phyloP scores from a whole-genome alignment of 2,113 vertebrate genomes.

The human (Homo sapiens) region DNA sequence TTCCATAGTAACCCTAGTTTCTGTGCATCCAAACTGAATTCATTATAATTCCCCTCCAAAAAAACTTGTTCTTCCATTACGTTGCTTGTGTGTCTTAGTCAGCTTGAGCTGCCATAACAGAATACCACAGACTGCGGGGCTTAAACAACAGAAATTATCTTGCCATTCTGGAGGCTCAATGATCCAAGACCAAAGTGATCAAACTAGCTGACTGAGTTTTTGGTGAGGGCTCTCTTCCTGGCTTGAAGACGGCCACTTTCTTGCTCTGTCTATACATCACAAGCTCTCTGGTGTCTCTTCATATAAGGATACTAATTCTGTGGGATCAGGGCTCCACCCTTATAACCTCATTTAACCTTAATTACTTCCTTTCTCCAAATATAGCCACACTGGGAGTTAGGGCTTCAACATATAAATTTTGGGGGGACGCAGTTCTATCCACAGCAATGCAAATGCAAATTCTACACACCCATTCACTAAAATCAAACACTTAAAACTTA shows the following conservation, averaged over 20 bases:
- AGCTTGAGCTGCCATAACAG: neutral
- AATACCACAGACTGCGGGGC: neutral
- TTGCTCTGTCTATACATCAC: neutral
- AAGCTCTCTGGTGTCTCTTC: neutral
- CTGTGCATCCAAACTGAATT: neutral
- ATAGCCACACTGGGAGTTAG: neutral
- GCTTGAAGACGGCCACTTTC: neutral
- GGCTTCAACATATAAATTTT: neutral
- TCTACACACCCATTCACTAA: neutral
- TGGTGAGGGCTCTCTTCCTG: neutral
- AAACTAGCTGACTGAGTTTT: neutral
- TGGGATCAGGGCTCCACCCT: neutral
- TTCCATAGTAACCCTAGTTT: neutral
- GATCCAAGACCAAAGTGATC: neutral
- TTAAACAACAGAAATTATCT: neutral
- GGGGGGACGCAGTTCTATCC: neutral
- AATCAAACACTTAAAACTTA: neutral
- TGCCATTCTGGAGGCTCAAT: neutral
- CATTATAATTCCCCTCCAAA: neutral
- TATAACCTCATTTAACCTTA: neutral
- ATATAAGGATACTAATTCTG: neutral
- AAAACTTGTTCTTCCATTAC: neutral
- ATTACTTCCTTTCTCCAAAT: neutral
- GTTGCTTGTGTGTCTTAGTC: neutral
- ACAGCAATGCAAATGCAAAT: neutral